A percentile compares a stretch with the other conserved stretches of the same genome.
These are phyloP conservation scores for Chloroceryle amazona DNA, from an alignment of 2,797 vertebrate species.

Conservation along the genomic window DNA sequence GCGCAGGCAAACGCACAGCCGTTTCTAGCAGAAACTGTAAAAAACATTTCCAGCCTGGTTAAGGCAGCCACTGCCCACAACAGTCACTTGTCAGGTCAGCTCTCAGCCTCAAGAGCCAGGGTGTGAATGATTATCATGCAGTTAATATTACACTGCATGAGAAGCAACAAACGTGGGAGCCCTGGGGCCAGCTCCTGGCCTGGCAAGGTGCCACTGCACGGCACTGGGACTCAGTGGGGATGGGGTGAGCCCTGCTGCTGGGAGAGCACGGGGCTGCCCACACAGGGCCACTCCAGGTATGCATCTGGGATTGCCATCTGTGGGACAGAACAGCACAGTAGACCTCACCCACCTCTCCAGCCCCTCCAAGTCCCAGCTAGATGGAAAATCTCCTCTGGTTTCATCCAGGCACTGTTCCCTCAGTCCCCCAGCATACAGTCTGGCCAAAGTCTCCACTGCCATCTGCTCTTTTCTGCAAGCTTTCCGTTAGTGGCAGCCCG, in stretches of 20 bases:
- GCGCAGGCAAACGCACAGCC: neutral
- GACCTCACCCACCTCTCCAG: neutral
- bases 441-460: neutral
- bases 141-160: neutral
- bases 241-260: rapidly evolving
- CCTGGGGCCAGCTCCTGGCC: rapidly evolving
- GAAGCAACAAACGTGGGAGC: neutral
- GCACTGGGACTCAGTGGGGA: rapidly evolving
- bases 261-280: neutral
- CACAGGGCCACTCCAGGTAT: rapidly evolving
- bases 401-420: neutral
- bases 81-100: neutral
- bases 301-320: neutral
- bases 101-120: neutral
- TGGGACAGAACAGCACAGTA: neutral
- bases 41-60: neutral
- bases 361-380: neutral
- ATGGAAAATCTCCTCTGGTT: slow-evolving; percentile 4
- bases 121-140: rapidly evolving
- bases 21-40: neutral
- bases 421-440: neutral
- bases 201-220: rapidly evolving
- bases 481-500: slow-evolving; percentile 9
- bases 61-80: neutral
- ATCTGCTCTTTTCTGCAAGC: slow-evolving; percentile 41